A percentile compares a stretch with the other conserved stretches of the same genome.
Evolutionary conservation across 2,797 vertebrate species (phyloP).

Genomic region (Iguana delicatissima): DNA sequence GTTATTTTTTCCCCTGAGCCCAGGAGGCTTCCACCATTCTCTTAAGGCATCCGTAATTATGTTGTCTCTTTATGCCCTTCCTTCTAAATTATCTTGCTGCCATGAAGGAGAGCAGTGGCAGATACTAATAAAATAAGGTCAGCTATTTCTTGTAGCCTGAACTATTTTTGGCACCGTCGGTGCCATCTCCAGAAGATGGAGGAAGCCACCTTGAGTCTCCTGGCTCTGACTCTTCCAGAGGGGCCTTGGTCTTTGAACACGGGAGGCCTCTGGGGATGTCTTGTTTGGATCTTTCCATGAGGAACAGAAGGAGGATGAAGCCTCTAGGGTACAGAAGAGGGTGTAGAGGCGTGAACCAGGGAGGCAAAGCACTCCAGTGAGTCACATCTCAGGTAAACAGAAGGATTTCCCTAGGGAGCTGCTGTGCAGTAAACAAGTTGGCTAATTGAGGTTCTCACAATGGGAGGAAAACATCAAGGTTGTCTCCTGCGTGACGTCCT

Average conservation of each 20-base stretch:
- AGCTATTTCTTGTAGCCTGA: background rate
- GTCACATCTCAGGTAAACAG: rapidly evolving
- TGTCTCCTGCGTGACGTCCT: background rate
- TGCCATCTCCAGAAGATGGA: background rate
- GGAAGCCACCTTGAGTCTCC: background rate
- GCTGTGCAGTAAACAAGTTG: background rate
- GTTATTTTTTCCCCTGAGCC: background rate
- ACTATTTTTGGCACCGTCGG: background rate
- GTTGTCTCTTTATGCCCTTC: background rate
- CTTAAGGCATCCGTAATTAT: background rate
- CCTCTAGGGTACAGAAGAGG: background rate
- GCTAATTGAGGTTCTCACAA: background rate
- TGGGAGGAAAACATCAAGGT: background rate
- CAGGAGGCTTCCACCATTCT: background rate
- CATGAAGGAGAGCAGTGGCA: background rate
- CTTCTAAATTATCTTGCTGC: slow-evolving; percentile 2
- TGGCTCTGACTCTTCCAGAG: rapidly evolving
- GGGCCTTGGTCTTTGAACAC: background rate
- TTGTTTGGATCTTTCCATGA: background rate
- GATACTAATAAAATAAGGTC: background rate
- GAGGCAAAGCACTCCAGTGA: background rate
- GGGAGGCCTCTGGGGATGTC: background rate
- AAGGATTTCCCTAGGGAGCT: background rate
- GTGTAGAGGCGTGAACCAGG: background rate
- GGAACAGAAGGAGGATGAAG: background rate